Percentiles rank a stretch among this genome's conserved stretches.
These are phyloP conservation scores for Anodontia alba DNA, from an alignment of 2,888 invertebrate genomes.

Conservation along the genomic window DNA sequence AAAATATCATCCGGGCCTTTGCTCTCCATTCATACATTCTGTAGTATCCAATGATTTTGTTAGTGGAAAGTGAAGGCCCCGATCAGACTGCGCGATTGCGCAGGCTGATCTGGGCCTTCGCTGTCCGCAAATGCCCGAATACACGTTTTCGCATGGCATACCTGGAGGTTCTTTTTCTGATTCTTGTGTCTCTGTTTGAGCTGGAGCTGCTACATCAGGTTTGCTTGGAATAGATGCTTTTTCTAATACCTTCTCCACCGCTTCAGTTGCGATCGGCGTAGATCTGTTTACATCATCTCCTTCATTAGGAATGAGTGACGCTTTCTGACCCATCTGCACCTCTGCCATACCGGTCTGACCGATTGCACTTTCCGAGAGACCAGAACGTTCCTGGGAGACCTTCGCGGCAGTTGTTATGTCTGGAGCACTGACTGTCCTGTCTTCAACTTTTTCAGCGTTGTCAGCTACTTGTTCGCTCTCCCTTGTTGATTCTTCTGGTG, in stretches of 20 bases:
- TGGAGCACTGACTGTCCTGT: conserved; percentile 8
- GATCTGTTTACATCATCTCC: background rate
- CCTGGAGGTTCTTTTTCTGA: conserved; percentile 21
- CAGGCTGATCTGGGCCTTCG: no score
- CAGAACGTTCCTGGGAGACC: background rate
- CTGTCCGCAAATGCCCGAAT: no score
- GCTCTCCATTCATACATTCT: no score
- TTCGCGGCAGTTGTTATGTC: background rate
- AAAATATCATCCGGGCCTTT: no score
- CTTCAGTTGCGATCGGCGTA: background rate
- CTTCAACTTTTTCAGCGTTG: background rate
- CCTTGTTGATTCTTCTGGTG: background rate
- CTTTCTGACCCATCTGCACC: conserved; percentile 13
- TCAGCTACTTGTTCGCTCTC: background rate
- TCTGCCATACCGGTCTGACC: conserved; percentile 16
- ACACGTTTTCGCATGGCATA: no score
- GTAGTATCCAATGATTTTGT: no score
- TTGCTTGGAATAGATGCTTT: background rate
- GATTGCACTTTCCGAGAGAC: conserved; percentile 3
- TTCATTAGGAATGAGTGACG: background rate
- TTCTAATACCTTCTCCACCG: background rate
- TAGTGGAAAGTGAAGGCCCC: no score
- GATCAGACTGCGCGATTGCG: no score
- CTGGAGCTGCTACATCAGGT: background rate
- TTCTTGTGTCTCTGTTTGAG: background rate